Conservation (phyloP, 2,113 vertebrate species). For the Sigmodon hispidus region DNA sequence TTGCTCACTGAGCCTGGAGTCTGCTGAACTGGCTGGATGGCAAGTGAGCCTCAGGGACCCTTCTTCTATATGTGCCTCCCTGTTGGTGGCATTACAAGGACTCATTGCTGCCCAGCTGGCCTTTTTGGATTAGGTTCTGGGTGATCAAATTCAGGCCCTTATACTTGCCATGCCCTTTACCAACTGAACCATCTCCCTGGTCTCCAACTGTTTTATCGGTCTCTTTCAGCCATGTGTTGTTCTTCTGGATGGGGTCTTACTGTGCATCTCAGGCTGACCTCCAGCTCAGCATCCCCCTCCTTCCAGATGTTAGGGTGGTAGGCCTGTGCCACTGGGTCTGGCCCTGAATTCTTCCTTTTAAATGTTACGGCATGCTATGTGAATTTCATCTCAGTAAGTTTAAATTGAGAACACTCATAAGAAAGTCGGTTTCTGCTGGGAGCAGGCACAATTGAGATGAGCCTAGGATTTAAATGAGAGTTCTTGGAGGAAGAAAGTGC, state of each 20-base stretch:
- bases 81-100: not conserved
- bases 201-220: not conserved
- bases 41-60: not conserved
- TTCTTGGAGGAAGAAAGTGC: not conserved
- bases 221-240: not conserved
- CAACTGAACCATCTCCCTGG: not conserved
- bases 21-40: not conserved
- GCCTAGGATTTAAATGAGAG: not conserved
- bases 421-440: not conserved
- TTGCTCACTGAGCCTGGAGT: not conserved
- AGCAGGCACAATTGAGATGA: not conserved
- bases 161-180: not conserved
- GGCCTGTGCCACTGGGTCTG: not conserved
- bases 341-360: not conserved
- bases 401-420: not conserved
- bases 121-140: not conserved
- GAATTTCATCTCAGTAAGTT: slow-evolving; percentile 14
- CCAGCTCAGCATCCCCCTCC: not conserved
- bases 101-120: not conserved
- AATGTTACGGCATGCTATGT: slow-evolving; percentile 3
- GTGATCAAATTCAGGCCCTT: not conserved
- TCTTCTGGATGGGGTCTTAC: not conserved
- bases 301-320: not conserved
- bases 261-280: not conserved
- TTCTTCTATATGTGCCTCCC: not conserved